These are phyloP conservation scores for Xestia xanthographa DNA, from an alignment of 2,888 invertebrate genomes.

Conservation along the genomic window DNA sequence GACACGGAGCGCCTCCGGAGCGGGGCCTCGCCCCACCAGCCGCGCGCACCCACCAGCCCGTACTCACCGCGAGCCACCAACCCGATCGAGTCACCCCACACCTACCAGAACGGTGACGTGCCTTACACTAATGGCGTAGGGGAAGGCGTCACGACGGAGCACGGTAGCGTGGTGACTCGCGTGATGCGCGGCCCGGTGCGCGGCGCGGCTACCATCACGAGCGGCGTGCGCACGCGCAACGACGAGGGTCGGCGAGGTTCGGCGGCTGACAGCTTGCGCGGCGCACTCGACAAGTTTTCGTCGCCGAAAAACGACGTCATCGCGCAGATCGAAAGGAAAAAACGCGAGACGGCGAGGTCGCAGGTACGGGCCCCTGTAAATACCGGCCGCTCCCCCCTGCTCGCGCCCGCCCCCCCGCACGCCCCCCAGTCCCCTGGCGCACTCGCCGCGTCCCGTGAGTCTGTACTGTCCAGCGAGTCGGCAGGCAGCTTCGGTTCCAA, in stretches of 20 bases:
- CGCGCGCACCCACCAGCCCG: constrained; percentile 67
- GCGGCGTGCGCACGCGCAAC: constrained; percentile 90
- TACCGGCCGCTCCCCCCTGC: constrained; percentile 76
- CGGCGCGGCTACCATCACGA: constrained; percentile 92
- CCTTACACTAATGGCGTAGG: constrained; percentile 71
- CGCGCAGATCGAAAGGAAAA: constrained; percentile 77
- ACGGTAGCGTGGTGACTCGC: constrained; percentile 92
- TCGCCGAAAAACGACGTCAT: constrained; percentile 79
- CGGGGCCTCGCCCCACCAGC: constrained; percentile 63
- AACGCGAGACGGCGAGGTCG: constrained; percentile 72
- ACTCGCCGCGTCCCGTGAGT: constrained; percentile 82
- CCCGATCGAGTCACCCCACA: constrained; percentile 62
- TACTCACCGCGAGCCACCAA: constrained; percentile 65
- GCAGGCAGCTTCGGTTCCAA: constrained; percentile 76
- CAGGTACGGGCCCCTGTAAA: constrained; percentile 82
- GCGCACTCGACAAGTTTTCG: constrained; percentile 90
- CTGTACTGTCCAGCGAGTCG: constrained; percentile 80
- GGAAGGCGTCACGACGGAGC: constrained; percentile 89
- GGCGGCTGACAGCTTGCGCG: constrained; percentile 85
- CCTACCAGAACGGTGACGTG: constrained; percentile 73
- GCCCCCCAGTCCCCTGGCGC: constrained; percentile 72
- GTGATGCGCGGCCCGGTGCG: constrained; percentile 94
- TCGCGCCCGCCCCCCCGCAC: constrained; percentile 78
- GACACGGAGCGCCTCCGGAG: constrained; percentile 75
- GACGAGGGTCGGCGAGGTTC: constrained; percentile 75